phyloP scores from a whole-genome alignment of 2,888 invertebrate genomes.

The Rhorus exstirpatorius region DNA sequence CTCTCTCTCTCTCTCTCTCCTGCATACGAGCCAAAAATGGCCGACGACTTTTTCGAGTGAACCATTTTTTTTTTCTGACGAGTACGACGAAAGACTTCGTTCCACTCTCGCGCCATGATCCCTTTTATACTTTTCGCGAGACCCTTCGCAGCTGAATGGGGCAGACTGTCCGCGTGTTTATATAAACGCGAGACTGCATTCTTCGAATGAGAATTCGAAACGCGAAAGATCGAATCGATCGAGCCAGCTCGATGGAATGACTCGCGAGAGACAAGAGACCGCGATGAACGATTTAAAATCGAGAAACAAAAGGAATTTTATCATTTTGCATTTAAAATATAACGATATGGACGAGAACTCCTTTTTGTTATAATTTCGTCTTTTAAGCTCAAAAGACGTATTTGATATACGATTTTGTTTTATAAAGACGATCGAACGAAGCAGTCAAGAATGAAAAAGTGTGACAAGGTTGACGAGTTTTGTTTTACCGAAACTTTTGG shows the following conservation, averaged over 20 bases:
- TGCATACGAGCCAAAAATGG: slow-evolving; percentile 64
- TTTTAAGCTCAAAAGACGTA: neutral
- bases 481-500: neutral
- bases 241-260: no score
- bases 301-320: slow-evolving; percentile 33
- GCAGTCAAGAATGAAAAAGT: no score
- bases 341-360: no score
- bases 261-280: slow-evolving; percentile 33
- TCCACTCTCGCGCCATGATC: no score
- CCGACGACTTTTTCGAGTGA: slow-evolving; percentile 65
- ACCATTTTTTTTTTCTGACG: slow-evolving; percentile 36
- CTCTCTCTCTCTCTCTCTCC: slow-evolving; percentile 27
- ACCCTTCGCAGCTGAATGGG: no score
- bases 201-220: slow-evolving; percentile 46
- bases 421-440: no score
- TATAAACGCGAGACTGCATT: no score
- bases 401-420: no score
- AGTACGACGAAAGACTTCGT: slow-evolving; percentile 19
- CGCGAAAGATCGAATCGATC: slow-evolving; percentile 55
- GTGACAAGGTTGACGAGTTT: neutral
- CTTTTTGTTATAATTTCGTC: no score
- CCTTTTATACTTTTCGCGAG: no score
- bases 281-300: slow-evolving; percentile 21
- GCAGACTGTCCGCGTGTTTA: no score
- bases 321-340: slow-evolving; percentile 80